A percentile compares a stretch with the other conserved stretches of the same genome.
These are phyloP conservation scores for Chamaetylas fuelleborni DNA, from an alignment of 2,113 vertebrate genomes.

Conservation along the genomic window DNA sequence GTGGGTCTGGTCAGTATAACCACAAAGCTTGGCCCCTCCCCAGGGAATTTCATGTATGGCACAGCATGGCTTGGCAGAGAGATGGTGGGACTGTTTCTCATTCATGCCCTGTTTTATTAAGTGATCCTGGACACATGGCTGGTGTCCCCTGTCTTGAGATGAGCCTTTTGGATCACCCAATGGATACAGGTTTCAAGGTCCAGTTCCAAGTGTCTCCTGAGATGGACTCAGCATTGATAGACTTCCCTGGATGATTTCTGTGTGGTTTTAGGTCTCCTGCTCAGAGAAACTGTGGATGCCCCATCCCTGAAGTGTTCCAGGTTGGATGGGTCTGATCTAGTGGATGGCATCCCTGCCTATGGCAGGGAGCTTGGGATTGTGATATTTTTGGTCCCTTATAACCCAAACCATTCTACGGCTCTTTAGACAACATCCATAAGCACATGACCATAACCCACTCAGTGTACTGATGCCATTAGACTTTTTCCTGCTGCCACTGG, in stretches of 20 bases:
- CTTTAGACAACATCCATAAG: neutral
- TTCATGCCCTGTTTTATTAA: neutral
- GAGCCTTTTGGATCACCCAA: neutral
- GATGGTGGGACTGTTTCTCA: neutral
- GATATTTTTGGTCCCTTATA: neutral
- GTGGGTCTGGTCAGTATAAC: neutral
- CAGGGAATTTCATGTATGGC: neutral
- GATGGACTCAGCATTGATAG: neutral
- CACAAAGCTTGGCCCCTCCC: neutral
- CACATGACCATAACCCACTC: neutral
- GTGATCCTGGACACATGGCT: neutral
- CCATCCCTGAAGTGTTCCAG: too few species aligned
- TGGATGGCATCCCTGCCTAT: neutral
- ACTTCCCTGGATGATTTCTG: neutral
- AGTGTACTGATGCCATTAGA: neutral
- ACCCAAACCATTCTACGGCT: accelerated
- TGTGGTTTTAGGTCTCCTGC: neutral
- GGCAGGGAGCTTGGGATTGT: neutral
- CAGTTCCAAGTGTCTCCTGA: neutral
- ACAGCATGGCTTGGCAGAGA: neutral
- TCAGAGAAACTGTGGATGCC: neutral
- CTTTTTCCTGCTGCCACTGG: neutral
- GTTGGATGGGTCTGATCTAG: neutral
- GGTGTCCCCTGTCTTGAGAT: neutral
- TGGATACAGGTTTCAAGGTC: neutral